Percentiles rank a stretch among this genome's conserved stretches.
Evolutionary conservation across 2,888 invertebrate genomes (phyloP).

Genomic region (Lochmaea crataegi): DNA sequence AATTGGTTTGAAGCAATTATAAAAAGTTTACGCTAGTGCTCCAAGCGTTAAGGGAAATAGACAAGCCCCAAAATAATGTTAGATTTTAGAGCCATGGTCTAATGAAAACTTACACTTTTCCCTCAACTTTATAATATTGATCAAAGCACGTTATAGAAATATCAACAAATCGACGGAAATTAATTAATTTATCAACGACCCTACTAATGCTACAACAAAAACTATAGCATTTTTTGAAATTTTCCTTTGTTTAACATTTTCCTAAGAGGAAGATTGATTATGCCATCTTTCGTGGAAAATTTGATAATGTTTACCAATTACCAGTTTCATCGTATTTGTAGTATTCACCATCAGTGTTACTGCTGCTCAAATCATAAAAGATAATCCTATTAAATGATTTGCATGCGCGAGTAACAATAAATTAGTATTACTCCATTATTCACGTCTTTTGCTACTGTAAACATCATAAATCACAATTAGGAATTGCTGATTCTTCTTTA

Average conservation of each 20-base stretch:
- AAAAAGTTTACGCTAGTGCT: no score
- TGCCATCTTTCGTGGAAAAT: neutral
- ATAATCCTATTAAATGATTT: constrained; percentile 64
- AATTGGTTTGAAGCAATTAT: no score
- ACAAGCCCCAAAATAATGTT: no score
- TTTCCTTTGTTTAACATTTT: neutral
- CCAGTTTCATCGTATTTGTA: neutral
- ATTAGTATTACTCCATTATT: constrained; percentile 64
- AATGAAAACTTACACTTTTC: no score
- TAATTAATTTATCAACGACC: no score
- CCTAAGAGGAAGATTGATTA: neutral
- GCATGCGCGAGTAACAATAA: constrained; percentile 62
- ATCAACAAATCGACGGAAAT: no score
- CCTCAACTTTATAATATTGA: no score
- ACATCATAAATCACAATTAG: constrained; percentile 63
- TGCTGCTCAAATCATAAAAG: constrained; percentile 21
- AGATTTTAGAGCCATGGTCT: no score
- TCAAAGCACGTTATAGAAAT: no score
- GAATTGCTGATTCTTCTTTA: constrained; percentile 55
- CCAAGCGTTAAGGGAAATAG: no score
- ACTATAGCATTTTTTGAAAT: neutral
- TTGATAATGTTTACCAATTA: neutral
- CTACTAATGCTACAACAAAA: no score
- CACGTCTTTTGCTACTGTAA: constrained; percentile 58
- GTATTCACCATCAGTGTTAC: neutral